Percentiles rank a stretch among this genome's conserved stretches.
These are phyloP conservation scores for Notiomystis cincta DNA, from an alignment of 2,113 vertebrate species.

Conservation along the genomic window DNA sequence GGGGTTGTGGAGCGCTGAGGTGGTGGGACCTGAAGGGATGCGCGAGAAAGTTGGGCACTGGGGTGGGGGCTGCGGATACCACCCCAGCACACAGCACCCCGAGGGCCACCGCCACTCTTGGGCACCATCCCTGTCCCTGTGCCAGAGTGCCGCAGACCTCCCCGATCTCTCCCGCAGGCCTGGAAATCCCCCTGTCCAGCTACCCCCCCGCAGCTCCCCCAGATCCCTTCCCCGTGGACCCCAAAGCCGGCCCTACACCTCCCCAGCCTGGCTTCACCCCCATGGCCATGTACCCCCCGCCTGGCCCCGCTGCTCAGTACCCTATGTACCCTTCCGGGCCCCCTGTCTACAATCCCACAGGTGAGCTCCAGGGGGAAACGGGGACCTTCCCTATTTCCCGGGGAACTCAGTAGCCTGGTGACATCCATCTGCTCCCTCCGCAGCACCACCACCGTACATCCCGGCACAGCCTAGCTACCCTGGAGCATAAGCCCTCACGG, in stretches of 20 bases:
- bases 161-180: not conserved
- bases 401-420: not conserved
- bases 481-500: not conserved
- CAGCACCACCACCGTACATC: constrained; percentile 18
- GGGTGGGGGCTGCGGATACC: not conserved
- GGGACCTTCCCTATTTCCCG: too few species aligned
- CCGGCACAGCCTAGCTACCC: constrained; percentile 20
- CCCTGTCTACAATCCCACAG: constrained; percentile 25
- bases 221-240: not conserved
- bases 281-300: not conserved
- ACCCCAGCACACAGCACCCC: fast-evolving
- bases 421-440: fast-evolving
- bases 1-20: not conserved
- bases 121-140: not conserved
- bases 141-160: not conserved
- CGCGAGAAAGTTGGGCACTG: not conserved
- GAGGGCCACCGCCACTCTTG: not conserved
- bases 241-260: not conserved
- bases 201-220: not conserved
- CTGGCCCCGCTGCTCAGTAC: not conserved
- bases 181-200: not conserved
- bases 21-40: not conserved
- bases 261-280: constrained; percentile 8
- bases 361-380: not conserved
- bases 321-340: not conserved